A percentile compares a stretch with the other conserved stretches of the same genome.
Conservation (phyloP, 2,888 invertebrate species). For the Drosophila mulleri region DNA sequence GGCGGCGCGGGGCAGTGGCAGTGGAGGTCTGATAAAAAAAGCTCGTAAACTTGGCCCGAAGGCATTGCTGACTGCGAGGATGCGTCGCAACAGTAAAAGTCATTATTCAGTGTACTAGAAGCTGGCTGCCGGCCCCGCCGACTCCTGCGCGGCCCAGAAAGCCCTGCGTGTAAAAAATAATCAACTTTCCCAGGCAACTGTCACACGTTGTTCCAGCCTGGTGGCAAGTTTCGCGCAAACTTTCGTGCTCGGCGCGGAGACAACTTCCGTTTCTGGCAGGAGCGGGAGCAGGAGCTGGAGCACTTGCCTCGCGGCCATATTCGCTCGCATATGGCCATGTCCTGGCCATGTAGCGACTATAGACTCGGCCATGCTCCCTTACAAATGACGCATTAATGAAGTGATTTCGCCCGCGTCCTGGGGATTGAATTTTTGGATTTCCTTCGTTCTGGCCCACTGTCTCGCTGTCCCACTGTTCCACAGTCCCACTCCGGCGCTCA, state of each 20-base stretch:
- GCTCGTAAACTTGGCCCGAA: conserved; percentile 74
- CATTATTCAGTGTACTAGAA: conserved; percentile 80
- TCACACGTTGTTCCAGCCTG: conserved; percentile 70
- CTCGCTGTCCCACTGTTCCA: neutral
- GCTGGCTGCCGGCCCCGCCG: conserved; percentile 42
- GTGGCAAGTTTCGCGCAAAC: conserved; percentile 75
- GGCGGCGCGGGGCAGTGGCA: conserved; percentile 14
- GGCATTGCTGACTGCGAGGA: conserved; percentile 46
- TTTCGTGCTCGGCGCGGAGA: conserved; percentile 62
- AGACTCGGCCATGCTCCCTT: conserved; percentile 56
- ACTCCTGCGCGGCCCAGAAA: conserved; percentile 1
- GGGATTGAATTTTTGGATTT: conserved; percentile 58
- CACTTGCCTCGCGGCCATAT: conserved; percentile 44
- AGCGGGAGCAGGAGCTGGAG: conserved; percentile 31
- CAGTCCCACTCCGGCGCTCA: conserved; percentile 46
- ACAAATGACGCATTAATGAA: conserved; percentile 84
- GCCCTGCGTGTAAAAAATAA: conserved; percentile 72
- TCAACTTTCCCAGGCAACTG: conserved; percentile 80
- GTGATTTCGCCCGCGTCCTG: conserved; percentile 78
- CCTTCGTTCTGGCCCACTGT: conserved; percentile 20
- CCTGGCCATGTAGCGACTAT: conserved; percentile 46
- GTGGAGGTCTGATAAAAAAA: conserved; percentile 34
- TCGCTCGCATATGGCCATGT: conserved; percentile 51
- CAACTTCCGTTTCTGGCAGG: conserved; percentile 64
- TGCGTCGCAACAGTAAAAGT: conserved; percentile 63